These are phyloP conservation scores for Dione vanillae DNA, from an alignment of 2,888 invertebrate species.

Conservation along the genomic window DNA sequence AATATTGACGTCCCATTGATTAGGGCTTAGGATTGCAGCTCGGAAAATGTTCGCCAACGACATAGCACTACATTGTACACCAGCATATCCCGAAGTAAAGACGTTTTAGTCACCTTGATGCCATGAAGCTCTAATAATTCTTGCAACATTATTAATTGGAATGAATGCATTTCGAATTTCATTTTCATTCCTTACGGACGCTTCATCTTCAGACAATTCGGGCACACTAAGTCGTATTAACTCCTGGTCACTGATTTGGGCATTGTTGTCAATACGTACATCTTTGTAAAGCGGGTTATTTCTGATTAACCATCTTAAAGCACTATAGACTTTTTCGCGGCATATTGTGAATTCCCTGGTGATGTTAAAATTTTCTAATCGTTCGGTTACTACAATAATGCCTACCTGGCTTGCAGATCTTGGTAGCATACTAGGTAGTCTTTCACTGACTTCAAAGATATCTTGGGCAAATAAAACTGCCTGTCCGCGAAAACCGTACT, in stretches of 20 bases:
- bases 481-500: conserved; percentile 48
- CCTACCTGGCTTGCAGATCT: conserved; percentile 35
- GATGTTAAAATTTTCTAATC: conserved; percentile 40
- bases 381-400: conserved; percentile 40
- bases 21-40: conserved; percentile 30
- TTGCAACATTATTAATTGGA: conserved; percentile 28
- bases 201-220: conserved; percentile 33
- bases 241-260: conserved; percentile 38
- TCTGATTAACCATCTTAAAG: too few relatives aligned
- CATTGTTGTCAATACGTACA: conserved; percentile 28
- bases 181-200: conserved; percentile 29
- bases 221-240: conserved; percentile 26
- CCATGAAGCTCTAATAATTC: conserved; percentile 28
- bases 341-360: too few relatives aligned
- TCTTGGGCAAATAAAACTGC: conserved; percentile 44
- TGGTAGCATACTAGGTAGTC: conserved; percentile 42
- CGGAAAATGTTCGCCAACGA: conserved; percentile 26
- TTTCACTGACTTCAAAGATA: conserved; percentile 18
- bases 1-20: not conserved
- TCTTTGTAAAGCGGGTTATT: conserved; percentile 43
- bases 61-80: conserved; percentile 35
- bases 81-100: conserved; percentile 25
- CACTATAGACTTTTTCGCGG: too few relatives aligned
- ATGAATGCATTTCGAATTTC: conserved; percentile 33
- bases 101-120: conserved; percentile 27